Conservation (phyloP, 2,888 invertebrate genomes). For the Melanchra persicariae region DNA sequence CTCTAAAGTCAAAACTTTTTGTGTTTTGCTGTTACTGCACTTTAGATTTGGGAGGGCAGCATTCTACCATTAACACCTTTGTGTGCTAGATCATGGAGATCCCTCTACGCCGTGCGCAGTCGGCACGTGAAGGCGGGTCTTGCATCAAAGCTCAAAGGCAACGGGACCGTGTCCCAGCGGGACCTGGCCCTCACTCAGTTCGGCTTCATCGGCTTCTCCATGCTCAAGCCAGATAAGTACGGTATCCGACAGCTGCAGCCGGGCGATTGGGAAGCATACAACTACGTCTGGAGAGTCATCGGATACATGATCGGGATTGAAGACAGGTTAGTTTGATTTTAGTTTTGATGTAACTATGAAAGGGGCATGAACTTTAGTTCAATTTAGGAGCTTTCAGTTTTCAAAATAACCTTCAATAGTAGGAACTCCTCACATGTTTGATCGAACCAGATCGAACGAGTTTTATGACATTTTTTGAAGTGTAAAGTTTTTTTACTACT, state of each 20-base stretch:
- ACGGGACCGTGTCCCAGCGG: conserved; percentile 93
- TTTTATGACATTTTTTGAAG: no score
- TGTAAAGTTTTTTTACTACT: no score
- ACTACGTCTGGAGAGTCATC: conserved; percentile 96
- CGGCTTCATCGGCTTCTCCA: conserved; percentile 95
- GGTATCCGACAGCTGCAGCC: conserved; percentile 91
- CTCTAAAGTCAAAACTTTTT: no score
- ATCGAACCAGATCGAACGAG: not conserved
- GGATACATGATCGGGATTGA: conserved; percentile 96
- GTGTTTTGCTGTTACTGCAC: no score
- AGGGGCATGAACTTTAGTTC: not conserved
- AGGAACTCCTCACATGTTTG: not conserved
- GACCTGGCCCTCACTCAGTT: conserved; percentile 97
- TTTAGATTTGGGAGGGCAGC: no score
- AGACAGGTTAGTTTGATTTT: conserved; percentile 90
- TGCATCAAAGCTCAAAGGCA: conserved; percentile 82
- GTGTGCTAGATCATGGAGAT: conserved; percentile 92
- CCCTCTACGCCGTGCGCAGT: conserved; percentile 92
- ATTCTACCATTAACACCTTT: not conserved
- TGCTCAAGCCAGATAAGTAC: conserved; percentile 92
- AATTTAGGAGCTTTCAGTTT: not conserved
- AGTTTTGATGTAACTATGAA: not conserved
- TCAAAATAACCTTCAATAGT: not conserved
- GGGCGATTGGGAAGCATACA: conserved; percentile 93
- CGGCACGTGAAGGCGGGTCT: conserved; percentile 92